Conservation (phyloP, 2,113 vertebrate genomes). For the Alectura lathami region DNA sequence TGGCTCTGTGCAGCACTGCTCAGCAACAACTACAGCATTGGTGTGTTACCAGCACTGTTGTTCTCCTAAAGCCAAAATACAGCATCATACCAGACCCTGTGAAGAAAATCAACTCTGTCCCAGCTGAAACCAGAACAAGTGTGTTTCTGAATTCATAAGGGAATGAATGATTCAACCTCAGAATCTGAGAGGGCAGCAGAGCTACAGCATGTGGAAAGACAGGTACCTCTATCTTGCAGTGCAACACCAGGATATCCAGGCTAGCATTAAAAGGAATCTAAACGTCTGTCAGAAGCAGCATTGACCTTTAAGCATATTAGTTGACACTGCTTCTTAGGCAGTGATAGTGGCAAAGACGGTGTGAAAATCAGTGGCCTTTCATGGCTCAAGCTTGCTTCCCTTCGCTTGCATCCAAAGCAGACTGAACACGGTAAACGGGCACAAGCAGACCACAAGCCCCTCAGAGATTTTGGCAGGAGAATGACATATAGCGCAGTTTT, state of each 20-base stretch:
- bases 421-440: not conserved
- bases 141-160: not conserved
- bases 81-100: too few relatives aligned
- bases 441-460: not conserved
- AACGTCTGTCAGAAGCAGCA: not conserved
- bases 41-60: too few relatives aligned
- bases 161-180: not conserved
- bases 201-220: not conserved
- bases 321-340: not conserved
- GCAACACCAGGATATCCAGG: not conserved
- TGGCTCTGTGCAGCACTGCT: too few relatives aligned
- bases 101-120: too few relatives aligned
- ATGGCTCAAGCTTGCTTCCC: not conserved
- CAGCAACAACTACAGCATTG: too few relatives aligned
- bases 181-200: not conserved
- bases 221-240: not conserved
- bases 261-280: not conserved
- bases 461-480: not conserved
- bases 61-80: too few relatives aligned
- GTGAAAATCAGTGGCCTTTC: not conserved
- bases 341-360: not conserved
- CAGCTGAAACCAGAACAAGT: too few relatives aligned
- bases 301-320: not conserved
- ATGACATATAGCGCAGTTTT: not conserved
- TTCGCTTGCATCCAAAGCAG: not conserved